Evolutionary conservation across 1,140 invertebrate species (phyloP).

Genomic region (Cydia splendana): DNA sequence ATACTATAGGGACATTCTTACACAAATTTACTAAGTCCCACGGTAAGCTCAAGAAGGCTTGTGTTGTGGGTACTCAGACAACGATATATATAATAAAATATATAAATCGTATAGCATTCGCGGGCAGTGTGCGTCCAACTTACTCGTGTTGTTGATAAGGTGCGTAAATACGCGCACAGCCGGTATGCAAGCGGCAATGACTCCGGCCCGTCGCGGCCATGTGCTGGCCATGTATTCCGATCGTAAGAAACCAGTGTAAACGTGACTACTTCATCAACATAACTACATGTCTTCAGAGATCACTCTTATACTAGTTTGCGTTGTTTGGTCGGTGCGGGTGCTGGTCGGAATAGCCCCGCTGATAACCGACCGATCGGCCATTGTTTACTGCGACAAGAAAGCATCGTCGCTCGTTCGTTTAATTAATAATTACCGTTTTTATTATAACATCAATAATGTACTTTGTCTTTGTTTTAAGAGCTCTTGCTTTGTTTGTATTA

Average conservation of each 20-base stretch:
- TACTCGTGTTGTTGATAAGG: conserved; percentile 69
- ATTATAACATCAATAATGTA: conserved; percentile 12
- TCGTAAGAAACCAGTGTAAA: conserved; percentile 22
- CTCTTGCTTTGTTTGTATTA: background rate
- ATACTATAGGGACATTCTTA: too few relatives aligned
- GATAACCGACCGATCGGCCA: conserved; percentile 34
- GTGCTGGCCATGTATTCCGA: background rate
- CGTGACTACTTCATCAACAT: background rate
- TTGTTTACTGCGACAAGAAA: conserved; percentile 27
- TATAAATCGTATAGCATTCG: conserved; percentile 43
- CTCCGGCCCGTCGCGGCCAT: conserved; percentile 46
- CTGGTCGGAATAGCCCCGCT: background rate
- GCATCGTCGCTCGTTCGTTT: conserved; percentile 26
- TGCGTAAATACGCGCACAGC: conserved; percentile 57
- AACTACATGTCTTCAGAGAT: background rate
- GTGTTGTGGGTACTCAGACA: too few relatives aligned
- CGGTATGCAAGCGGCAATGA: conserved; percentile 45
- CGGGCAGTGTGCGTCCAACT: conserved; percentile 41
- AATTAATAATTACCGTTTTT: conserved; percentile 29
- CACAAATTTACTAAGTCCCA: too few relatives aligned
- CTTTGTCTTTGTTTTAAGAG: conserved; percentile 13
- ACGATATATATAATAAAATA: too few relatives aligned
- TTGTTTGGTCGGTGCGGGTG: background rate
- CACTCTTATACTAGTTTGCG: background rate
- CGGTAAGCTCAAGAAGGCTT: too few relatives aligned